These are phyloP conservation scores for Tupiocoris notatus DNA, from an alignment of 2,888 invertebrate species.

Conservation along the genomic window DNA sequence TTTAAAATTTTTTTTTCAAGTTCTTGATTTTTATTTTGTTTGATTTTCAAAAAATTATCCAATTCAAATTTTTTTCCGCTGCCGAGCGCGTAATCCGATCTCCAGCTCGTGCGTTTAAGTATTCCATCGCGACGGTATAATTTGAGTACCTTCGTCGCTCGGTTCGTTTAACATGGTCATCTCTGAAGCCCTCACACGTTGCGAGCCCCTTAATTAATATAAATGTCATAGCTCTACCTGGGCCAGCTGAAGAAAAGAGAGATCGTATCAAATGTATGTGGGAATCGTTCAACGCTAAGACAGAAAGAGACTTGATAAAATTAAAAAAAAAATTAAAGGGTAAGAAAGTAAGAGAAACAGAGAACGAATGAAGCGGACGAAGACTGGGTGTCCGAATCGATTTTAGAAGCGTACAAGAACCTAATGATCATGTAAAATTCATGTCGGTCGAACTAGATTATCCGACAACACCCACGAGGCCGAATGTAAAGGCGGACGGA, in stretches of 20 bases:
- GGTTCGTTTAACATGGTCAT: neutral
- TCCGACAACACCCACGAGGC: conserved; percentile 27
- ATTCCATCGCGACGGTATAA: neutral
- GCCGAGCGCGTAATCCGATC: neutral
- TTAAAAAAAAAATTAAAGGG: neutral
- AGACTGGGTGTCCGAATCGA: neutral
- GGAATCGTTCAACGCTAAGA: neutral
- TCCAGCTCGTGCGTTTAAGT: neutral
- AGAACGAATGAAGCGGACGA: too few species aligned
- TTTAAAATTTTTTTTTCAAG: too few species aligned
- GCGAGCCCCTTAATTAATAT: neutral
- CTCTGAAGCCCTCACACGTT: neutral
- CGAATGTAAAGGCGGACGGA: neutral
- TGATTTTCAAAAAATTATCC: too few species aligned
- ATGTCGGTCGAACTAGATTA: conserved; percentile 33
- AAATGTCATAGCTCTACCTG: neutral
- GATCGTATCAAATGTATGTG: neutral
- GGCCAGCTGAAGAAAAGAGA: neutral
- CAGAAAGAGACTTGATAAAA: neutral
- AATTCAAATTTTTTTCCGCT: neutral
- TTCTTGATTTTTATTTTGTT: too few species aligned
- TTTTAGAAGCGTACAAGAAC: neutral
- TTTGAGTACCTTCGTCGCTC: neutral
- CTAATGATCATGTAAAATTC: conserved; percentile 44
- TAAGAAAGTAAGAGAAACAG: neutral